Conservation (phyloP, 2,113 vertebrate genomes). For the Mormoops blainvillei region DNA sequence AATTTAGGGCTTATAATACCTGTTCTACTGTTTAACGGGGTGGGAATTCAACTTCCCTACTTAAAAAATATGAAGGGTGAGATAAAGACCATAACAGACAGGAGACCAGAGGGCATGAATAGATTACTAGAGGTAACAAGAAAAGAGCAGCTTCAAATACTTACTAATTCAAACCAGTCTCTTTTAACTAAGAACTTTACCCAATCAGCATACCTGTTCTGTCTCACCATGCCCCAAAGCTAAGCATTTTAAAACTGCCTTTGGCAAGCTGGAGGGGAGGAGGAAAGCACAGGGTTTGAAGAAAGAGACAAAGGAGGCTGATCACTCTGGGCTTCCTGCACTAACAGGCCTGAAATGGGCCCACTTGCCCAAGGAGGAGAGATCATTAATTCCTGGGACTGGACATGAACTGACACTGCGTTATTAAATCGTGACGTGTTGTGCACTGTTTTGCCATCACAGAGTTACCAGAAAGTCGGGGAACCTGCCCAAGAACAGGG, state of each 20-base stretch:
- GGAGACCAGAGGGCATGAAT: accelerated
- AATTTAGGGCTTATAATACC: background rate
- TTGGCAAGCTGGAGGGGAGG: background rate
- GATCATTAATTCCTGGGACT: background rate
- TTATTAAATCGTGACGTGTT: background rate
- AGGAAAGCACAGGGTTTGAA: background rate
- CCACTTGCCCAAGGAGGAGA: background rate
- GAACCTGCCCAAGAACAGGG: background rate
- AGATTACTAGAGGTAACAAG: background rate
- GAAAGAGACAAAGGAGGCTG: background rate
- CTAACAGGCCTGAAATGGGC: background rate
- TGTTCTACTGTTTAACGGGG: background rate
- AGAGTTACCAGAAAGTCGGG: background rate
- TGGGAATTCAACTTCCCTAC: background rate
- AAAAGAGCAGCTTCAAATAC: background rate
- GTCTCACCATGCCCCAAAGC: background rate
- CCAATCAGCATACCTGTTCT: background rate
- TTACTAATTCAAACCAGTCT: background rate
- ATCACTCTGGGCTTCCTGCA: background rate
- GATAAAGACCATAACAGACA: background rate
- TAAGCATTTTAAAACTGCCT: background rate
- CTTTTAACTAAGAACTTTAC: background rate
- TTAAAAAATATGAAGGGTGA: background rate
- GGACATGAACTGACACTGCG: background rate
- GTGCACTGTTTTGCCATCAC: background rate